A percentile compares a stretch with the other conserved stretches of the same genome.
Conservation (phyloP, 2,113 vertebrate genomes). For the Puntigrus tetrazona region DNA sequence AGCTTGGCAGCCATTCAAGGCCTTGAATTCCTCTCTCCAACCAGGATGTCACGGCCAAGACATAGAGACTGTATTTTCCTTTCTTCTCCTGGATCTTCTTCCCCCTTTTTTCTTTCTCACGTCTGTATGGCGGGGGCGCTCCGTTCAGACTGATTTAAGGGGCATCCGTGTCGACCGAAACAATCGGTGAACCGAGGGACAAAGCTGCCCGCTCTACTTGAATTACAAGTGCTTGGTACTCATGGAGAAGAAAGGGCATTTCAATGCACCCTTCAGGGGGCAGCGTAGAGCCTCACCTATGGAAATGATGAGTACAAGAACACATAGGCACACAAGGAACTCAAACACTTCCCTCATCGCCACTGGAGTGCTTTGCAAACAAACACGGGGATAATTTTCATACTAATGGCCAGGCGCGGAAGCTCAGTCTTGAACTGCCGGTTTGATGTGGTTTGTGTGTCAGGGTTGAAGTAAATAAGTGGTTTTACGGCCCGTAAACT, state of each 20-base stretch:
- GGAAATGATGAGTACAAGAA: slow-evolving; percentile 50
- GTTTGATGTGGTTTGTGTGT: background rate
- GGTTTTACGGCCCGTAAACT: background rate
- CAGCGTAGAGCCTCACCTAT: slow-evolving; percentile 58
- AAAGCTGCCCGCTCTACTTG: slow-evolving; percentile 65
- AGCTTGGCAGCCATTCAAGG: slow-evolving; percentile 58
- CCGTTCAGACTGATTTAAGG: slow-evolving; percentile 51
- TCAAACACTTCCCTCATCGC: slow-evolving; percentile 11
- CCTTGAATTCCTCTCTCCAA: slow-evolving; percentile 54
- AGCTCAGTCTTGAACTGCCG: slow-evolving; percentile 24
- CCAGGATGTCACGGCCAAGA: slow-evolving; percentile 55
- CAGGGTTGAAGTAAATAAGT: slow-evolving; percentile 12
- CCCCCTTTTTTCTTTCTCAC: slow-evolving; percentile 50
- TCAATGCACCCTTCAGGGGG: slow-evolving; percentile 62
- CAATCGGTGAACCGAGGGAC: slow-evolving; percentile 53
- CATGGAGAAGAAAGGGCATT: slow-evolving; percentile 57
- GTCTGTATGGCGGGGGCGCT: slow-evolving; percentile 55
- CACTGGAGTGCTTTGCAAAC: slow-evolving; percentile 48
- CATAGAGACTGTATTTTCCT: slow-evolving; percentile 60
- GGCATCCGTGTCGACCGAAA: slow-evolving; percentile 55
- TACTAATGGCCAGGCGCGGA: slow-evolving; percentile 42
- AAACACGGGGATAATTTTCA: slow-evolving; percentile 43
- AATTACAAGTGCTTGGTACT: slow-evolving; percentile 69
- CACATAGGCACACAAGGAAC: slow-evolving; percentile 23
- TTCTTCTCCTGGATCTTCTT: slow-evolving; percentile 56